Conservation (phyloP, 2,888 invertebrate genomes). For the Athalia rosae region DNA sequence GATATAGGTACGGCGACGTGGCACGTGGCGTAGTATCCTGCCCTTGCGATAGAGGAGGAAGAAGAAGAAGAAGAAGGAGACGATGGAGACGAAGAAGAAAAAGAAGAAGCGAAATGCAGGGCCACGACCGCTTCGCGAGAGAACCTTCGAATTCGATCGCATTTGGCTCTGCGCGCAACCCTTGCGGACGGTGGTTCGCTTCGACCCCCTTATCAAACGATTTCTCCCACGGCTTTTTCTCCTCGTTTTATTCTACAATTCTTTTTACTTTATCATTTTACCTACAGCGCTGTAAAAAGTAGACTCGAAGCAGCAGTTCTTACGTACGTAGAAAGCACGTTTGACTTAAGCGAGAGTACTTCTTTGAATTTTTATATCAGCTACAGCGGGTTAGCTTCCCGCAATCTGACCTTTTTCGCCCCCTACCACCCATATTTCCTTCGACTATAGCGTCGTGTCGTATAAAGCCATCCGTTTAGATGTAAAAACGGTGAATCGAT, state of each 20-base stretch:
- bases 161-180: too few relatives aligned
- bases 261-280: neutral
- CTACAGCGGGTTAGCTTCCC: neutral
- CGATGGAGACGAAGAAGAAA: too few relatives aligned
- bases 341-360: too few relatives aligned
- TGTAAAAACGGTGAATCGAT: too few relatives aligned
- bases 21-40: slow-evolving; percentile 2
- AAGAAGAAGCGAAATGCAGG: neutral
- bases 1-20: slow-evolving; percentile 23
- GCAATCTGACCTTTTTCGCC: neutral
- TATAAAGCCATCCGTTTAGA: too few relatives aligned
- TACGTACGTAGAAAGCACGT: too few relatives aligned
- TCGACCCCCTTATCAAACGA: neutral
- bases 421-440: neutral
- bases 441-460: too few relatives aligned
- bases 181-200: neutral
- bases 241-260: neutral
- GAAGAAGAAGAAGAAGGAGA: neutral
- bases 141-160: neutral
- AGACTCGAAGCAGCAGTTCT: neutral
- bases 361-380: too few relatives aligned
- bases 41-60: neutral
- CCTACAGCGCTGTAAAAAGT: neutral
- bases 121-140: neutral
- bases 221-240: neutral